Evolutionary conservation across 2,888 invertebrate species (phyloP).

Genomic region (Antitype chi): DNA sequence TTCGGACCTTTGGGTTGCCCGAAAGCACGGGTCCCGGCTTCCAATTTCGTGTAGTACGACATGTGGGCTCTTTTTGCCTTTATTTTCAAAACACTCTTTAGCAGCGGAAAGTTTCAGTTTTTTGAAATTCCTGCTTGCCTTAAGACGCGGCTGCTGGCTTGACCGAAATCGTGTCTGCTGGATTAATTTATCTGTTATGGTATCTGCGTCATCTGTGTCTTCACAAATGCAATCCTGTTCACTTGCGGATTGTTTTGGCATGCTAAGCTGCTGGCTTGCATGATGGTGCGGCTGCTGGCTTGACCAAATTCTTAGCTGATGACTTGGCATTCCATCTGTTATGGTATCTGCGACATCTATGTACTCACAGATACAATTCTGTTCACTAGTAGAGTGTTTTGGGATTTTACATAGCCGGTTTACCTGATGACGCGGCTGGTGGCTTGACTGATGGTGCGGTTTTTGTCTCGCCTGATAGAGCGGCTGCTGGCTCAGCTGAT

Average conservation of each 20-base stretch:
- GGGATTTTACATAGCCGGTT: not conserved
- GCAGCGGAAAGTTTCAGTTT: not conserved
- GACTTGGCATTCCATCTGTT: not conserved
- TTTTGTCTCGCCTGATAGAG: not conserved
- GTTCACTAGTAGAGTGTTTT: not conserved
- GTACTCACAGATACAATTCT: not conserved
- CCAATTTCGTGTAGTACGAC: not conserved
- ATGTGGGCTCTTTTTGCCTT: not conserved
- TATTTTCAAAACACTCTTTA: not conserved
- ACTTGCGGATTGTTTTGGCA: not conserved
- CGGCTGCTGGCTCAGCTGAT: not conserved
- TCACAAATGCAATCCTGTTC: not conserved
- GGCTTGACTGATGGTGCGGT: not conserved
- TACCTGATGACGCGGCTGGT: not conserved
- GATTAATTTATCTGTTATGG: not conserved
- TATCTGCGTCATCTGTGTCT: too few species aligned
- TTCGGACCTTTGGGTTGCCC: not conserved
- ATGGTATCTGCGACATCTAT: not conserved
- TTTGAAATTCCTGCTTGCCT: not conserved
- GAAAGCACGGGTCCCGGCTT: not conserved
- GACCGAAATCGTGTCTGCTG: not conserved
- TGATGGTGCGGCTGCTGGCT: not conserved
- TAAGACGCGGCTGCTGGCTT: not conserved
- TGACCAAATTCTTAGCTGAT: not conserved
- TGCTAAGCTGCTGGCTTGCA: not conserved